phyloP scores from a whole-genome alignment of 2,888 invertebrate genomes.

The Allolobophora icterica region DNA sequence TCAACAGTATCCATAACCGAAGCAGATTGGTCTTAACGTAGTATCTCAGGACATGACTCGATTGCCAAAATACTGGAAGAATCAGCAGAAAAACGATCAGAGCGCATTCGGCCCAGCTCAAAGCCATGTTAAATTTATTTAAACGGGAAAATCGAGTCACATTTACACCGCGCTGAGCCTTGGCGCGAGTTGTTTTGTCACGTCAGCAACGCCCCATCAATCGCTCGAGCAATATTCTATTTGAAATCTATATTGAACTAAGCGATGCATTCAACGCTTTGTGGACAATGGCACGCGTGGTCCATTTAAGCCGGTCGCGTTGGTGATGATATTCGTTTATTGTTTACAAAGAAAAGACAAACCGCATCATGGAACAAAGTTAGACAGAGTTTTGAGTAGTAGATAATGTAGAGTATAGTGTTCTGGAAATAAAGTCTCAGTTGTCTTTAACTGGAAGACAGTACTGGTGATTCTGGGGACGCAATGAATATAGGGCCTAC shows the following conservation, averaged over 20 bases:
- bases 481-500: too few relatives aligned
- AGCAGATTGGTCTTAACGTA: slow-evolving; percentile 13
- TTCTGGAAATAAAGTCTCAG: too few relatives aligned
- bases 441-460: too few relatives aligned
- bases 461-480: too few relatives aligned
- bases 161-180: neutral
- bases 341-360: too few relatives aligned
- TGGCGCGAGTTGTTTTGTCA: neutral
- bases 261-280: neutral
- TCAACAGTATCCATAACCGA: neutral
- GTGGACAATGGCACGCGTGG: neutral
- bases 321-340: too few relatives aligned
- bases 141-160: neutral
- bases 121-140: neutral
- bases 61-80: neutral
- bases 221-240: neutral
- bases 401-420: too few relatives aligned
- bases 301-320: neutral
- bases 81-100: slow-evolving; percentile 20
- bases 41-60: slow-evolving; percentile 30
- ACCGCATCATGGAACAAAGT: too few relatives aligned
- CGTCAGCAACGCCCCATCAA: neutral
- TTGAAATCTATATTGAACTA: neutral
- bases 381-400: too few relatives aligned
- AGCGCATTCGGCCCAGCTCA: slow-evolving; percentile 18